Evolutionary conservation across 2,888 invertebrate genomes (phyloP), one percentile per base, ranked within the genome.

Genomic region (Glyphotaelius pellucidus): DNA sequence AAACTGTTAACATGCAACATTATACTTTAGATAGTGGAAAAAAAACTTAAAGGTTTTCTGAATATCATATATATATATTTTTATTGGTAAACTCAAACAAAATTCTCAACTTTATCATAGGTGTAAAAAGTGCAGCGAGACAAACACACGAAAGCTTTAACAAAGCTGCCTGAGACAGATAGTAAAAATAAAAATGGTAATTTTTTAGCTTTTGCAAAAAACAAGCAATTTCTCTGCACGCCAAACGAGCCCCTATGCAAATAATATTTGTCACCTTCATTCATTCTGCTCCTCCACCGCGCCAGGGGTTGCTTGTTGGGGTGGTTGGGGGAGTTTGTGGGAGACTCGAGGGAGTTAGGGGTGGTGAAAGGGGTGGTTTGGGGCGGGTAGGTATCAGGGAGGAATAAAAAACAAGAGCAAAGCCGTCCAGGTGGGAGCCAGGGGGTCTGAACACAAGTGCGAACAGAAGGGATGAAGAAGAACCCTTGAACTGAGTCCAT

Each of bases 231-330:
- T 67, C 67, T 67, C 67, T 67, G 67, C 67, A 67, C 67, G 35
- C 35, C 83, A 83, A 83, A 83, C 83, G 35, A 35, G 35, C 42
- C 42, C 25, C 38, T 42, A 86, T 86, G 86, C 86, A 86, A 86
- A 86, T 86, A 35, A 38, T 42, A 86, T 42, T 35, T 86, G 86
- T 86, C 86, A 86, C 42, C 42, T 86, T 86, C 86, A 86, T 86
- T 42, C 86, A 38, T 32, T 83, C 32, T 25, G 25, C 35, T 86
- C 47, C 42, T 42, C 42, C 38, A 15, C 83, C 14, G 35, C 30
- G 86, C n/a, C 30, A 25, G 86, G 47, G n/a, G 67, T 67, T n/a
- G 30, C n/a, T 30, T 35, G 30, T n/a, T 42, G 38, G 86, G 86
- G 86, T 86, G 35, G 86, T 86, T 25, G n/a, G 47, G 67, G 9